These are phyloP conservation scores for Geothlypis trichas DNA, from an alignment of 2,113 vertebrate species.

Conservation along the genomic window DNA sequence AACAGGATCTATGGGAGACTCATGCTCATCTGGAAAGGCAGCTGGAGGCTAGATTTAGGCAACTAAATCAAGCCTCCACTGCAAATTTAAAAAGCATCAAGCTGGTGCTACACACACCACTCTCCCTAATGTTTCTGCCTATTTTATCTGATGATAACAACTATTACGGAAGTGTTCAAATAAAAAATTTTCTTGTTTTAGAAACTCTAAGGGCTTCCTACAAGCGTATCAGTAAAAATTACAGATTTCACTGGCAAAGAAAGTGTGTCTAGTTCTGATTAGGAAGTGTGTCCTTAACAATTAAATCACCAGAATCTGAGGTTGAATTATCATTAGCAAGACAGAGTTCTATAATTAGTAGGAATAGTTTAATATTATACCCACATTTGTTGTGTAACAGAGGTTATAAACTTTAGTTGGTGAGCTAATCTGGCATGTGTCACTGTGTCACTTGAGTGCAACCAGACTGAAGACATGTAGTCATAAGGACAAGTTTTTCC, in stretches of 20 bases:
- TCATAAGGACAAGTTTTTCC: background rate
- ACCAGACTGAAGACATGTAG: background rate
- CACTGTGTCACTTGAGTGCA: background rate
- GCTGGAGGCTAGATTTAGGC: background rate
- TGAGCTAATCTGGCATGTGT: background rate
- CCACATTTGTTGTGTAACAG: background rate
- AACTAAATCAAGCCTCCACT: conserved; percentile 13
- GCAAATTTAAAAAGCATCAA: conserved; percentile 3
- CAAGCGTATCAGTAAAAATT: background rate
- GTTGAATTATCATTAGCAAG: background rate
- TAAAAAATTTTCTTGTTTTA: background rate
- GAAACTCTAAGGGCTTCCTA: background rate
- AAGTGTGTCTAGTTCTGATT: background rate
- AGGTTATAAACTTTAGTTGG: background rate
- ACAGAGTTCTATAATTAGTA: background rate
- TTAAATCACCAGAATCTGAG: background rate
- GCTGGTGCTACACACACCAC: background rate
- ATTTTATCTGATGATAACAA: background rate
- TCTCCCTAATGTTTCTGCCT: background rate
- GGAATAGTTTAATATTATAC: background rate
- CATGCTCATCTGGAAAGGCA: conserved; percentile 13
- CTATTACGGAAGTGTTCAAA: background rate
- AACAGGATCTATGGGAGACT: conserved; percentile 2
- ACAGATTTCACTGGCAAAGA: background rate
- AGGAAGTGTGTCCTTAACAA: background rate